Base-by-base conservation (phyloP, 1,140 invertebrate species). In the Cardiocondyla obscurior region DNA sequence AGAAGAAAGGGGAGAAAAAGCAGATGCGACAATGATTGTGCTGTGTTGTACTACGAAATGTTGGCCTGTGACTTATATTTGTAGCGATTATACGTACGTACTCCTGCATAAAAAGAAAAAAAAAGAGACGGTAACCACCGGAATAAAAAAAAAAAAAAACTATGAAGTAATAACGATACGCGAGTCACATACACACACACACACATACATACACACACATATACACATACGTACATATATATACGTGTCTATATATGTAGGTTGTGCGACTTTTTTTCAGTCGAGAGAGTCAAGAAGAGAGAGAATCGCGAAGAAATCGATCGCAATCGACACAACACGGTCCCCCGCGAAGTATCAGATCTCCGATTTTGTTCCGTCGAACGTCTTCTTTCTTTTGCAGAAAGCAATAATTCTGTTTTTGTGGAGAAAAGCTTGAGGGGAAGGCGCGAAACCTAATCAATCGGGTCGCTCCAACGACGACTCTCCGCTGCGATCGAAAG, bases 1-100 rank as follows among this genome's bases (percentile, higher is more conserved):
- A 87, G 88, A 74, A 88, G 89, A 90, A 88, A 85, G 87, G 81
- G 88, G 76, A 81, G 88, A 89, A 87, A 85, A 86, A 84, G 90
- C 88, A 62, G 58, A 94, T 93, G 92, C 90, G 92, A 94, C 92
- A 94, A 94, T 94, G 92, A 94, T 94, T 94, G 93, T 93, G 92
- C 93, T 94, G 93, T 94, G 92, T 93, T 94, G 92, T 94, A 94
- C 90, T 92, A 92, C 92, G 92, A 94, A 93, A 94, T 93, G 91
- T 94, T 94, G 93, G 93, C 93, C 93, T 94, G 93, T 94, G 92
- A 93, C 93, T 79, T 94, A 91, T 94, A 93, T 92, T 94, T 93
- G 90, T 94, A 93, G 89, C 85, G 90, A 92, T 90, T 90, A 91
- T 90, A 92, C 83, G 86, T 83, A 89, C 74, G 57, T 88, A 88